These are phyloP conservation scores for Gymnopithys bicolor DNA, from an alignment of 2,797 vertebrate genomes.

Conservation along the genomic window DNA sequence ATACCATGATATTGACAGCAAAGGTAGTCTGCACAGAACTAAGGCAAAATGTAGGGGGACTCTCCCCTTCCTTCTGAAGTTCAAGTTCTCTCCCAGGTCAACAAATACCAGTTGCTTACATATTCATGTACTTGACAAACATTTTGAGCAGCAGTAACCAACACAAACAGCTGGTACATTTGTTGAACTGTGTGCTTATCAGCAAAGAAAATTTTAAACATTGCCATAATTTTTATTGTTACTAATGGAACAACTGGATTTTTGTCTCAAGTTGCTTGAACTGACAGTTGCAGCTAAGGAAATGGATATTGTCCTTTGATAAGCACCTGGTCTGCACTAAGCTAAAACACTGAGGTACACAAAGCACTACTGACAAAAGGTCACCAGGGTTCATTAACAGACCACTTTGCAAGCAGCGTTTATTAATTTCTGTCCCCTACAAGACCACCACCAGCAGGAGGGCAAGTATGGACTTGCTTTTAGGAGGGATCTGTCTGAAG, in stretches of 20 bases:
- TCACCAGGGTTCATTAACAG: background rate
- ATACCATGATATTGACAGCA: background rate
- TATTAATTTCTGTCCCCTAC: background rate
- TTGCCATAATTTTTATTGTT: background rate
- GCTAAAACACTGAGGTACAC: background rate
- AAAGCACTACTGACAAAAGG: background rate
- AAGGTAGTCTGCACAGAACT: background rate
- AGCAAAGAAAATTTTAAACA: background rate
- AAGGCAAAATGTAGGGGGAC: background rate
- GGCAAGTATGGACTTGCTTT: background rate
- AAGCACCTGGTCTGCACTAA: rapidly evolving
- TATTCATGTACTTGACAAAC: background rate
- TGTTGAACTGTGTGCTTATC: background rate
- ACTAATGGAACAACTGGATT: background rate
- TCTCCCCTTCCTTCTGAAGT: background rate
- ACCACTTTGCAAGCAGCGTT: background rate
- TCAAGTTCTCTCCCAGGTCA: background rate
- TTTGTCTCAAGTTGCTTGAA: background rate
- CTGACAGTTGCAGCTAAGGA: background rate
- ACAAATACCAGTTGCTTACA: background rate
- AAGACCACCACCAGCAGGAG: background rate
- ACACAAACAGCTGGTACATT: background rate
- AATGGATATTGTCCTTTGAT: background rate
- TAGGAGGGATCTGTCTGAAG: background rate
- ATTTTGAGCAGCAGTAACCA: background rate